A percentile compares a stretch with the other conserved stretches of the same genome.
phyloP scores from a whole-genome alignment of 2,888 invertebrate genomes.

The Trimorus sp. region DNA sequence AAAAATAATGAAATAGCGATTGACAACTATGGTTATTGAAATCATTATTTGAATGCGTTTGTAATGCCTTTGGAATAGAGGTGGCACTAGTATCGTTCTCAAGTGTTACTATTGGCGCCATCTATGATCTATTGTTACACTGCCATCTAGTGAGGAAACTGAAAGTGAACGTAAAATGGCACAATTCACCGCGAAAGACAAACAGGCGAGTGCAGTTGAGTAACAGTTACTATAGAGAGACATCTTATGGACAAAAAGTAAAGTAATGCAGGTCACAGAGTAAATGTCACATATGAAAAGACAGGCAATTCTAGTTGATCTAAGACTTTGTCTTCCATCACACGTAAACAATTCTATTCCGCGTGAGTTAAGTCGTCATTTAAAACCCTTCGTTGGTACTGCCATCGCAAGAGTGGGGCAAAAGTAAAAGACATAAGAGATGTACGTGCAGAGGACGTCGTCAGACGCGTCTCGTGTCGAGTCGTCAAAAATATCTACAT shows the following conservation, averaged over 20 bases:
- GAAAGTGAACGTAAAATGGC: background rate
- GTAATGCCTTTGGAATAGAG: too few relatives aligned
- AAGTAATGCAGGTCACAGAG: conserved; percentile 21
- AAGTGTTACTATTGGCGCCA: too few relatives aligned
- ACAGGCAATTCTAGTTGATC: conserved; percentile 29
- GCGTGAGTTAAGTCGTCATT: background rate
- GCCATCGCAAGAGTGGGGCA: background rate
- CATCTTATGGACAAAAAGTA: conserved; percentile 17
- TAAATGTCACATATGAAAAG: conserved; percentile 4
- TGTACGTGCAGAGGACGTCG: conserved; percentile 42
- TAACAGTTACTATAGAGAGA: conserved; percentile 15
- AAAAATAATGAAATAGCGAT: background rate
- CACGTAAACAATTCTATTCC: conserved; percentile 25
- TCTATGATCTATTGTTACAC: background rate
- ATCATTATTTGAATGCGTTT: too few relatives aligned
- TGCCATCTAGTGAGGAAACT: conserved; percentile 14
- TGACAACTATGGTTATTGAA: background rate
- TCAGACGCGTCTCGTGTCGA: conserved; percentile 10
- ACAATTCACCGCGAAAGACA: conserved; percentile 12
- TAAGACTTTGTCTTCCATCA: conserved; percentile 16
- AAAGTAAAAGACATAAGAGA: conserved; percentile 26
- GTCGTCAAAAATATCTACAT: conserved; percentile 32
- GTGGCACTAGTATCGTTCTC: too few relatives aligned
- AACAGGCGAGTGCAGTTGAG: conserved; percentile 24
- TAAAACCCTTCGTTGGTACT: background rate